Percentiles rank a stretch among this genome's conserved stretches.
Conservation (phyloP, 2,888 invertebrate genomes). For the Eristalis pertinax region DNA sequence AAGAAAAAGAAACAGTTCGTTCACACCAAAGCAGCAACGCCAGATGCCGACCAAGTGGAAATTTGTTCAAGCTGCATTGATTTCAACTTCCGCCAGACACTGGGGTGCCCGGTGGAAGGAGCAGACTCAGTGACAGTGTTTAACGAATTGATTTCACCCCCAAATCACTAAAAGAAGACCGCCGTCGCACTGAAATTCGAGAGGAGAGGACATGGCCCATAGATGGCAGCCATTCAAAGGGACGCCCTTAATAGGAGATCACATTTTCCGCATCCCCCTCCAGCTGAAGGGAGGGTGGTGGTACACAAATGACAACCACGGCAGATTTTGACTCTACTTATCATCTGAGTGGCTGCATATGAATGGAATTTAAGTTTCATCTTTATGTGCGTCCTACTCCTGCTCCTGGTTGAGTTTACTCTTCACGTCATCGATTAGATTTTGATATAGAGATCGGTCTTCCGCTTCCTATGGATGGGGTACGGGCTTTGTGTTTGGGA, state of each 20-base stretch:
- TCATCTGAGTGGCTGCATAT: constrained; percentile 69
- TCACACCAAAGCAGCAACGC: constrained; percentile 20
- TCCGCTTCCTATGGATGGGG: constrained; percentile 7
- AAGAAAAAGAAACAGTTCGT: not conserved
- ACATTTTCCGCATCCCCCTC: constrained; percentile 50
- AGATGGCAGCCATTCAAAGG: constrained; percentile 37
- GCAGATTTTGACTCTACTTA: constrained; percentile 64
- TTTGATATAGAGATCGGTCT: constrained; percentile 43
- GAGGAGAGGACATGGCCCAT: not conserved
- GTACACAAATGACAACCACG: constrained; percentile 40
- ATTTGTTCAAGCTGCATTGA: constrained; percentile 65
- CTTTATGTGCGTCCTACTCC: constrained; percentile 13
- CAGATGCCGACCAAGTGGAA: constrained; percentile 56
- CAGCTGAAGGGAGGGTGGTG: not conserved
- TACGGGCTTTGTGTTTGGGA: not conserved
- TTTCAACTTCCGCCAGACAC: constrained; percentile 39
- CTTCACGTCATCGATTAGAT: constrained; percentile 63
- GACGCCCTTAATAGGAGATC: constrained; percentile 60
- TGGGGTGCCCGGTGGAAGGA: constrained; percentile 40
- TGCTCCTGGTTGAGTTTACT: constrained; percentile 50
- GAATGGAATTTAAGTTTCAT: constrained; percentile 65
- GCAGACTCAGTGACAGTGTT: constrained; percentile 61
- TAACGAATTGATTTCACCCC: constrained; percentile 71
- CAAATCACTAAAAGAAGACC: constrained; percentile 55
- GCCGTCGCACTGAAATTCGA: not conserved